phyloP scores from a whole-genome alignment of 2,888 invertebrate species.

The Saturnia japonica region DNA sequence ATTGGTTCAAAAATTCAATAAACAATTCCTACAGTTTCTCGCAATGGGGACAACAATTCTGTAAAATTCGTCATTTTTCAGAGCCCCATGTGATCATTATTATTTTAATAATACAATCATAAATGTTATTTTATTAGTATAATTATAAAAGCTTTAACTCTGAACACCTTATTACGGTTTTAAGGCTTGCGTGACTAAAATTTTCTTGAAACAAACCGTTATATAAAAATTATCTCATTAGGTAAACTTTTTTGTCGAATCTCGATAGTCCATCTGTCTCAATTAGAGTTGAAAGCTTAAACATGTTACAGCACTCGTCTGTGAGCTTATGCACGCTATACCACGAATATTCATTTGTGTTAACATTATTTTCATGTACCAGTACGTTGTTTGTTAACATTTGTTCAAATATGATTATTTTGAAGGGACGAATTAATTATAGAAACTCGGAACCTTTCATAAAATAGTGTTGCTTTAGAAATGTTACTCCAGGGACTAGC shows the following conservation, averaged over 20 bases:
- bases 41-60: neutral
- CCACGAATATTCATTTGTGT: slow-evolving; percentile 31
- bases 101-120: neutral
- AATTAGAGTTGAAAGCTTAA: slow-evolving; percentile 14
- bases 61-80: neutral
- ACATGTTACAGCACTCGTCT: slow-evolving; percentile 9
- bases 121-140: neutral
- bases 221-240: neutral
- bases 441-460: neutral
- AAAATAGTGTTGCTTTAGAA: neutral
- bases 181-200: neutral
- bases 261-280: slow-evolving; percentile 11
- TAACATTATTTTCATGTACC: slow-evolving; percentile 28
- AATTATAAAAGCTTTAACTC: neutral
- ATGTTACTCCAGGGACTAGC: neutral
- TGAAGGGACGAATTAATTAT: neutral
- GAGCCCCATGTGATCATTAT: neutral
- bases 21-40: neutral
- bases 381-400: slow-evolving; percentile 7
- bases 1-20: too few species aligned
- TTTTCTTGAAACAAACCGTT: neutral
- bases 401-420: slow-evolving; percentile 2
- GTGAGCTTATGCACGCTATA: slow-evolving; percentile 9
- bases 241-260: neutral
- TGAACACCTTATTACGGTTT: neutral